Evolutionary conservation across 2,797 vertebrate genomes (phyloP).

Genomic region (Scyliorhinus canicula): DNA sequence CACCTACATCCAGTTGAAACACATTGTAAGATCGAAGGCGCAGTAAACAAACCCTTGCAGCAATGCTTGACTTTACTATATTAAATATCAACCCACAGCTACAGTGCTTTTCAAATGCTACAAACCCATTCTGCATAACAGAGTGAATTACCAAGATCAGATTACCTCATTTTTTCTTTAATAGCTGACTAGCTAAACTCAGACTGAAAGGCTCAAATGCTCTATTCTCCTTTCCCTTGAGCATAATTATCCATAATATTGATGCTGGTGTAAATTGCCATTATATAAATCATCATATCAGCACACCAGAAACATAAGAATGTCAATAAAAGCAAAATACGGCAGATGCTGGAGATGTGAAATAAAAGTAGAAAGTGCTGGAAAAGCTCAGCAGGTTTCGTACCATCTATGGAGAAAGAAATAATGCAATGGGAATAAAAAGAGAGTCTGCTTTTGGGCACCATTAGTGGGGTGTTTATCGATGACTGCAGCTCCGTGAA

Average conservation of each 20-base stretch:
- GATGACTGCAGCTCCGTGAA: no score
- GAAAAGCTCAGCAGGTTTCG: background rate
- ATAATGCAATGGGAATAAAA: no score
- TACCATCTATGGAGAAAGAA: background rate
- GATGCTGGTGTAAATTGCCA: background rate
- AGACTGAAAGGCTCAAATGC: background rate
- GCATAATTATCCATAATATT: background rate
- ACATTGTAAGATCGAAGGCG: background rate
- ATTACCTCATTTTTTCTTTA: background rate
- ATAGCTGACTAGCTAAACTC: background rate
- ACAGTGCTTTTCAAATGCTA: slow-evolving; percentile 25
- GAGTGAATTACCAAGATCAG: background rate
- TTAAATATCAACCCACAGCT: slow-evolving; percentile 21
- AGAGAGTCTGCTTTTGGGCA: no score
- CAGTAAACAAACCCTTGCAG: slow-evolving; percentile 25
- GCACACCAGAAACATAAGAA: background rate
- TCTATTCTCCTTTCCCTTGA: background rate
- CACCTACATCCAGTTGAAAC: background rate
- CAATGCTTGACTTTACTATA: background rate
- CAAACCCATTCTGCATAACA: slow-evolving; percentile 22
- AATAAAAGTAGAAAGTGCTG: background rate
- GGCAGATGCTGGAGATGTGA: no score
- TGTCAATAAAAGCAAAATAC: background rate
- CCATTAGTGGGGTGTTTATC: no score
- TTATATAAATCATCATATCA: background rate